Evolutionary conservation across 2,888 invertebrate species (phyloP).

Genomic region (Trilocha varians): DNA sequence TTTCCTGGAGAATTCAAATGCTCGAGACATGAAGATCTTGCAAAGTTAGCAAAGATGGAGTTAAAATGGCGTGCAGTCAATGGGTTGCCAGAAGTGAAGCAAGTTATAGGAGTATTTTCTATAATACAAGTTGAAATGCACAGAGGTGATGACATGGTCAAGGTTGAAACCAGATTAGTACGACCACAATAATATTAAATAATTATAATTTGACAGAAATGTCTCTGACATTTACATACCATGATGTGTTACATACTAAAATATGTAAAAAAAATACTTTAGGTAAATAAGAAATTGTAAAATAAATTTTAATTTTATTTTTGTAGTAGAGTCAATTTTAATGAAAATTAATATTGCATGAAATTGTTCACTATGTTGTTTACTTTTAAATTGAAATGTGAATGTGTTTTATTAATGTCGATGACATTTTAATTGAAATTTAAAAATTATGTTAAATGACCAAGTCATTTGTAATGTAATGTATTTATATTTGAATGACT

Average conservation of each 20-base stretch:
- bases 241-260: background rate
- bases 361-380: background rate
- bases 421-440: background rate
- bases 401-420: background rate
- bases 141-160: slow-evolving; percentile 54
- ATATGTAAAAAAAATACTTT: background rate
- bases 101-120: slow-evolving; percentile 58
- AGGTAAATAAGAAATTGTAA: background rate
- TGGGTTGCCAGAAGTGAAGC: slow-evolving; percentile 30
- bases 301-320: background rate
- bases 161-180: slow-evolving; percentile 56
- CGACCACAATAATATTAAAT: slow-evolving; percentile 25
- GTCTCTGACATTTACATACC: background rate
- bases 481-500: too few relatives aligned
- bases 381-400: background rate
- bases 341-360: background rate
- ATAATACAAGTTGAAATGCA: slow-evolving; percentile 48
- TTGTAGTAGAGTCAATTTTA: background rate
- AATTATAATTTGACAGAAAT: background rate
- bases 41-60: slow-evolving; percentile 56
- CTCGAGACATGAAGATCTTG: slow-evolving; percentile 47
- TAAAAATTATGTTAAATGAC: background rate
- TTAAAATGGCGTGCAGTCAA: slow-evolving; percentile 42
- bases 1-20: slow-evolving; percentile 56
- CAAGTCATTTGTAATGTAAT: background rate